Evolutionary conservation across 2,113 vertebrate genomes (phyloP), one percentile per base, ranked within the genome.

Genomic region (Oncorhynchus keta): DNA sequence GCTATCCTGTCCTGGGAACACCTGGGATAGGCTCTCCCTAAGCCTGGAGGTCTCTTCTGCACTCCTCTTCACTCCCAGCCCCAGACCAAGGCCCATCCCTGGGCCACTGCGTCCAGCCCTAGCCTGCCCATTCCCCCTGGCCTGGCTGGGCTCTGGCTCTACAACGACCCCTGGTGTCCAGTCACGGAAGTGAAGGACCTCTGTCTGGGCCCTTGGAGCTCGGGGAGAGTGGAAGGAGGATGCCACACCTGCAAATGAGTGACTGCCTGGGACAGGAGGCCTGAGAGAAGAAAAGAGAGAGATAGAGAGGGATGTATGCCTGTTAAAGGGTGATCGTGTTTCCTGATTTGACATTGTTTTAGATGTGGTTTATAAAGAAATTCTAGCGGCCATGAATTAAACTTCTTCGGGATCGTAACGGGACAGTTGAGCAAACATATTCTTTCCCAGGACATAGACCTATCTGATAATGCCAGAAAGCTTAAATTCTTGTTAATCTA

Each of bases 1-100:
- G 76, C 88, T 88, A 70, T 95, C 92, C 88, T 96, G 95, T 22
- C 80, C 93, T 0, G 85, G 87, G 69, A 97, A 97, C 26, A 97
- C 92, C 81, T 93, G 90, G 35, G 89, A 74, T 49, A 97, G 92
- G 71, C 89, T 83, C 74, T 91, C 84, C 72, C 91, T 91, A 0
- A 97, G 89, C 67, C 49, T 70, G 39, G 92, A 84, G 0, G 95
- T 95, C 66, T 95, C 93, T 7, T 86, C 83, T 0, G 61, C 49
- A 0, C 74, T 86, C 80, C 93, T 83, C 72, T 87, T 78, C 0
- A 48, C 24, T 7, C 6, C 39, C 9, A 9, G 39, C 9, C 39
- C 39, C 8, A 1, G 57, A 4, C 48, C 69, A 70, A 72, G 79
- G 18, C 32, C 28, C 16, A 7, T 26, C 45, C 13, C 12, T 78